These are phyloP conservation scores for Chiridota heheva DNA, from an alignment of 35 echinoderm and acorn worm genomes.

Conservation along the genomic window DNA sequence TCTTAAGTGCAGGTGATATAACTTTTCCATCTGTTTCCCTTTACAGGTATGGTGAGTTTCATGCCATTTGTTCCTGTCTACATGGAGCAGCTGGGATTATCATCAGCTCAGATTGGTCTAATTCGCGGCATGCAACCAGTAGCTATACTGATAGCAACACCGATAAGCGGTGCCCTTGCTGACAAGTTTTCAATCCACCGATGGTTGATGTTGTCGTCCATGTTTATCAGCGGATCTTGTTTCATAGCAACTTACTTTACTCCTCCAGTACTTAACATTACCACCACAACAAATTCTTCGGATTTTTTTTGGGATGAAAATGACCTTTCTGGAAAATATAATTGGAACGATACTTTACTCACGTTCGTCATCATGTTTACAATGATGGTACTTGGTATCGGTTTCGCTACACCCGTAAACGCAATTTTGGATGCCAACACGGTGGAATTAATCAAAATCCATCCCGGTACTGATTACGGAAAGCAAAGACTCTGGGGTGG, in stretches of 20 bases:
- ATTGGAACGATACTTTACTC: background rate
- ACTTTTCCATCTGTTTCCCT: too few species aligned
- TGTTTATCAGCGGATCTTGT: constrained; percentile 32
- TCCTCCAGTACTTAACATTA: constrained; percentile 14
- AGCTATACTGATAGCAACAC: constrained; percentile 23
- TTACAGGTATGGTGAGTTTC: constrained; percentile 62
- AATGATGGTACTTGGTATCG: constrained; percentile 3
- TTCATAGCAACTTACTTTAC: constrained; percentile 68
- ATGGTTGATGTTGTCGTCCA: constrained; percentile 21
- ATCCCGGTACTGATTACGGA: constrained; percentile 48
- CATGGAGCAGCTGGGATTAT: constrained; percentile 58
- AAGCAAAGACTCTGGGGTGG: constrained; percentile 74
- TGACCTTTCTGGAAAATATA: background rate
- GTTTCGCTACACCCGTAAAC: constrained; percentile 7
- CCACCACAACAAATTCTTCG: background rate
- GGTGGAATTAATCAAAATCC: constrained; percentile 44
- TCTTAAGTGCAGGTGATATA: too few species aligned
- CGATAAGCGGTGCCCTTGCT: constrained; percentile 57
- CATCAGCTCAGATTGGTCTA: constrained; percentile 54
- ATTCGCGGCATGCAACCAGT: constrained; percentile 59
- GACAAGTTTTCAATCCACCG: constrained; percentile 67
- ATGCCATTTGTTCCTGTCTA: constrained; percentile 71
- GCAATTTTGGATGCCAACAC: constrained; percentile 45
- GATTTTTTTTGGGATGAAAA: background rate
- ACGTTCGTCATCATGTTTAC: constrained; percentile 41